Base-by-base conservation (phyloP, 2,888 invertebrate genomes). In the Calameuta filiformis region DNA sequence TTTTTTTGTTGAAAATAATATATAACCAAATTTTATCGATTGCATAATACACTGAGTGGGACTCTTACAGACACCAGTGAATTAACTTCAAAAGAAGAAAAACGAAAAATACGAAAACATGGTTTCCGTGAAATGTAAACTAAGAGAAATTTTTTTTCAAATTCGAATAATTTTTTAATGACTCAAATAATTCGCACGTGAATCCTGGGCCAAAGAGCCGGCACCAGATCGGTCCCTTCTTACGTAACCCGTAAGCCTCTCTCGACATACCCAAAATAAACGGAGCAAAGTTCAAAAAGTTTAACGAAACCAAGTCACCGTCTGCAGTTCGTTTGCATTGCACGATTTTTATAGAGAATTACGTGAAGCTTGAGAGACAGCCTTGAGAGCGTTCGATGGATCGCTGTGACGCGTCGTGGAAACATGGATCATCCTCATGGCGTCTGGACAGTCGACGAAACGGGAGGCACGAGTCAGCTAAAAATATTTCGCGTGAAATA, bases 201-300 rank as follows among this genome's bases (percentile, higher is more conserved):
- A 75, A 73, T 73, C 69, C 74, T 73, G 80, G 76, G 81, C 80
- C 81, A 79, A 80, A 73, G 73, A 75, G 75, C 34, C 76, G 75
- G 35, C 40, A 31, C 35, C 56, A 23, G 56, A 33, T 12, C 69
- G 68, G 71, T 34, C 71, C 56, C 56, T 23, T 35, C 76, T 81
- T 81, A 75, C 76, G 75, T 79, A 80, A 81, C 31, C n/a, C 35
- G 30, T 56, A 56, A 56, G 37, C 33, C 68, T 69, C 12, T 73
- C 68, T 33, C 31, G 73, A 35, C 73, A 71, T 69, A 40, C 73
- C 69, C 75, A 84, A 83, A 85, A 85, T 85, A 85, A 84, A 83
- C 79, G 80, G 75, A 82, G 80, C 80, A 76, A 75, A 73, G 76
- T 78, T 79, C 73, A 34, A 71, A 71, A 71, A 71, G 34, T 71